A percentile compares a stretch with the other conserved stretches of the same genome.
These are phyloP conservation scores for Acanthopleura granulata DNA, from an alignment of 2,888 invertebrate genomes.

Conservation along the genomic window DNA sequence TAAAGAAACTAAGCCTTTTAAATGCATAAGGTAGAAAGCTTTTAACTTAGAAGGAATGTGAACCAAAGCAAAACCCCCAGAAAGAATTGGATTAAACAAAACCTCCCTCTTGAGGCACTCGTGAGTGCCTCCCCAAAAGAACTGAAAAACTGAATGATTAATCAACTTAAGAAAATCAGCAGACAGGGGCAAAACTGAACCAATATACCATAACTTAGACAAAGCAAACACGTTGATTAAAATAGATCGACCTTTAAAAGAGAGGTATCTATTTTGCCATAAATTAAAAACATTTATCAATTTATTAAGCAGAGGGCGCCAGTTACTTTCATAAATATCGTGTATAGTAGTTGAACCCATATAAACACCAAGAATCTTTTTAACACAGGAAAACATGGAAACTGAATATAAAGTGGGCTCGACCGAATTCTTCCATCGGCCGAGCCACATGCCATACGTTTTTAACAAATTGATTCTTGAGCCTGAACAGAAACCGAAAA, in stretches of 20 bases:
- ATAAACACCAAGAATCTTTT: neutral
- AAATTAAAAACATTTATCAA: neutral
- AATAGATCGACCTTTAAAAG: neutral
- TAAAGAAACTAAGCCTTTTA: no score
- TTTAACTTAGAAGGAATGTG: no score
- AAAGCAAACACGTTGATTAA: neutral
- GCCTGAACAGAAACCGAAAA: neutral
- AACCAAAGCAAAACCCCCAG: no score
- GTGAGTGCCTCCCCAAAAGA: no score
- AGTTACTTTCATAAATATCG: neutral
- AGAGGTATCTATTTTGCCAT: neutral
- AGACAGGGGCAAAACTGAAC: no score
- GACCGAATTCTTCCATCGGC: neutral
- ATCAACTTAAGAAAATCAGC: no score
- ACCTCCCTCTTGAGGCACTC: no score
- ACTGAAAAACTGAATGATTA: no score
- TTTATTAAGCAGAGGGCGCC: neutral
- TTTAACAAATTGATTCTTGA: neutral
- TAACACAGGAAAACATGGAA: neutral
- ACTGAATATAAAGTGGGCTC: neutral
- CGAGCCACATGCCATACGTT: neutral
- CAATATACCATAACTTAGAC: no score
- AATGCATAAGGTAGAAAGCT: no score
- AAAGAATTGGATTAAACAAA: no score
- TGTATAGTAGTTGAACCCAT: neutral